Evolutionary conservation across 2,113 vertebrate species (phyloP).

Genomic region (Nyctereutes procyonoides): DNA sequence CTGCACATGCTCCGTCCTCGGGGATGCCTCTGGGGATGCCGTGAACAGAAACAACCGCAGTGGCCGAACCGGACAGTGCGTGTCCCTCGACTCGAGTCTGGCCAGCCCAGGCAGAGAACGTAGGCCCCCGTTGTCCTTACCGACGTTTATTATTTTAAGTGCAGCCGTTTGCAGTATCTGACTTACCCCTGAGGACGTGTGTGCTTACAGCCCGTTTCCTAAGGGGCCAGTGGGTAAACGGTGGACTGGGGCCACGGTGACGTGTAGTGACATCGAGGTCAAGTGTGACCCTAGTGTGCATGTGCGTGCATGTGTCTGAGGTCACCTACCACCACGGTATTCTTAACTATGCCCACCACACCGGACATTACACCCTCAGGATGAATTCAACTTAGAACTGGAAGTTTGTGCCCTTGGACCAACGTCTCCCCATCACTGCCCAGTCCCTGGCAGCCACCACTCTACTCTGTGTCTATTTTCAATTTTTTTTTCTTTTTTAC

Average conservation of each 20-base stretch:
- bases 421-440: neutral
- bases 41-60: neutral
- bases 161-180: no score
- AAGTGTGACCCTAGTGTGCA: no score
- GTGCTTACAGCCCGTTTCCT: neutral
- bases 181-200: neutral
- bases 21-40: rapidly evolving
- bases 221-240: no score
- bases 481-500: neutral
- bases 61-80: rapidly evolving
- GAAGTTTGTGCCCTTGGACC: neutral
- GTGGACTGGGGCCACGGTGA: rapidly evolving
- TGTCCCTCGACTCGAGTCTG: neutral
- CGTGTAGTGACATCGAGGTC: neutral
- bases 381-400: neutral
- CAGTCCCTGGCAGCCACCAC: neutral
- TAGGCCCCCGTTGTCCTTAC: no score
- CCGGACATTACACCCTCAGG: neutral
- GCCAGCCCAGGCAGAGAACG: no score
- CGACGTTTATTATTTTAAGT: neutral
- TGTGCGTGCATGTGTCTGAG: neutral
- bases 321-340: rapidly evolving
- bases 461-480: neutral
- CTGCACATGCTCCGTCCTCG: rapidly evolving
- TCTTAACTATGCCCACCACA: neutral